Evolutionary conservation across 2,888 invertebrate species (phyloP).

Genomic region (Clitarchus hookeri): DNA sequence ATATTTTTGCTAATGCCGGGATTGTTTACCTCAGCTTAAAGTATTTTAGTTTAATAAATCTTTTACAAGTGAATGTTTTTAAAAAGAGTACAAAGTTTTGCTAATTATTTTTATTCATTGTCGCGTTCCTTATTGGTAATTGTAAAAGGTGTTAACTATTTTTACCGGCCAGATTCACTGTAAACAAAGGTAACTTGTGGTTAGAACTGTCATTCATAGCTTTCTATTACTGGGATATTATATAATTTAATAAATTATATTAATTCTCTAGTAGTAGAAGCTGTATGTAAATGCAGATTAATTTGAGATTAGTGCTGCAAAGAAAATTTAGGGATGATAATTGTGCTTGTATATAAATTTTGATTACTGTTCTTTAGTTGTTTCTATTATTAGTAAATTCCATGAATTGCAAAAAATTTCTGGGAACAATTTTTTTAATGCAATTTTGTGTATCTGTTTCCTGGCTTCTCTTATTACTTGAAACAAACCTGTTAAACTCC

Average conservation of each 20-base stretch:
- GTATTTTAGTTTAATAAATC: not conserved
- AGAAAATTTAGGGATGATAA: not conserved
- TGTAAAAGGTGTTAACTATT: not conserved
- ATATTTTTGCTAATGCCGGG: not conserved
- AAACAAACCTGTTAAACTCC: too few species aligned
- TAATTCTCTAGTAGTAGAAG: not conserved
- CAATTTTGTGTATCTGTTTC: too few species aligned
- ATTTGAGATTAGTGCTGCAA: not conserved
- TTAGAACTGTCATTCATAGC: too few species aligned
- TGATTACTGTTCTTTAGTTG: too few species aligned
- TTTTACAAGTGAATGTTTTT: not conserved
- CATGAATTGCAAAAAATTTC: too few species aligned
- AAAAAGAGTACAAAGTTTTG: slow-evolving; percentile 6
- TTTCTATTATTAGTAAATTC: too few species aligned
- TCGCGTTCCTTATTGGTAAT: not conserved
- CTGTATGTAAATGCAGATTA: not conserved
- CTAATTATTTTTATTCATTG: not conserved
- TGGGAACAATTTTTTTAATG: too few species aligned
- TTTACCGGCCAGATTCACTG: too few species aligned
- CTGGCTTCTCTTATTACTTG: too few species aligned
- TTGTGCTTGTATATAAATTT: too few species aligned
- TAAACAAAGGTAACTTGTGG: too few species aligned
- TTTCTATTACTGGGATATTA: too few species aligned
- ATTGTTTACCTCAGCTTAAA: not conserved
- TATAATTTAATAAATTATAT: not conserved